Conservation (phyloP, 1,140 invertebrate species). For the Zaprionus davidi region DNA sequence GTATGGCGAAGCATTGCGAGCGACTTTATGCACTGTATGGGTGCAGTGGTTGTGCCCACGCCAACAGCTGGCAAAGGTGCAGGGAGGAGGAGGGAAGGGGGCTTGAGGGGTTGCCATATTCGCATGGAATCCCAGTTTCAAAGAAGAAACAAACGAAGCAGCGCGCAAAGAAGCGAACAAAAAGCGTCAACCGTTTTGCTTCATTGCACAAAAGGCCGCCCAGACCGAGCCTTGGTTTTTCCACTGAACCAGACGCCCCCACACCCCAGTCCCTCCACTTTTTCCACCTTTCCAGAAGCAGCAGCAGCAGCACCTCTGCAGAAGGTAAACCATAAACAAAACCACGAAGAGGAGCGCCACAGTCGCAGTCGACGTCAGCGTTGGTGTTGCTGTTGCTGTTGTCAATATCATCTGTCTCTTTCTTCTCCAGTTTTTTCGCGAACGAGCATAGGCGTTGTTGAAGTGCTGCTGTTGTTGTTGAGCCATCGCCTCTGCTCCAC, state of each 20-base stretch:
- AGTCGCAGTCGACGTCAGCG: not conserved
- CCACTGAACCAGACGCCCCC: slow-evolving; percentile 22
- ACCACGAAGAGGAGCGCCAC: slow-evolving; percentile 19
- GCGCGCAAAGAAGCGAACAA: slow-evolving; percentile 34
- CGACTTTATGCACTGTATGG: slow-evolving; percentile 24
- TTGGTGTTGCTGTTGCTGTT: slow-evolving; percentile 31
- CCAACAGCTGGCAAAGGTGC: not conserved
- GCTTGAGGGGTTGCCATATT: not conserved
- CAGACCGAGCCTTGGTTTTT: slow-evolving; percentile 24
- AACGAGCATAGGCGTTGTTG: not conserved
- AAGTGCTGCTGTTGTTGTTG: slow-evolving; percentile 11
- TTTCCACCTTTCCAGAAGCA: not conserved
- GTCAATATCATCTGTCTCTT: slow-evolving; percentile 63
- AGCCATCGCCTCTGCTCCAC: not conserved
- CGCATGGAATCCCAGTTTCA: slow-evolving; percentile 29
- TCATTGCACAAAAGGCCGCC: slow-evolving; percentile 74
- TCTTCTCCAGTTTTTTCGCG: slow-evolving; percentile 17
- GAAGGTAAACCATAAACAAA: slow-evolving; percentile 33
- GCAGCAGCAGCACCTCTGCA: not conserved
- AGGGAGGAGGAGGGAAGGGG: not conserved
- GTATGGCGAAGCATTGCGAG: not conserved
- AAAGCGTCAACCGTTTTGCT: slow-evolving; percentile 61
- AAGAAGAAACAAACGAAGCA: slow-evolving; percentile 50
- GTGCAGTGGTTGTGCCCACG: slow-evolving; percentile 23
- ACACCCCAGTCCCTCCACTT: not conserved